Percentiles rank a stretch among this genome's conserved stretches.
These are phyloP conservation scores for Gortyna flavago DNA, from an alignment of 2,888 invertebrate species.

Conservation along the genomic window DNA sequence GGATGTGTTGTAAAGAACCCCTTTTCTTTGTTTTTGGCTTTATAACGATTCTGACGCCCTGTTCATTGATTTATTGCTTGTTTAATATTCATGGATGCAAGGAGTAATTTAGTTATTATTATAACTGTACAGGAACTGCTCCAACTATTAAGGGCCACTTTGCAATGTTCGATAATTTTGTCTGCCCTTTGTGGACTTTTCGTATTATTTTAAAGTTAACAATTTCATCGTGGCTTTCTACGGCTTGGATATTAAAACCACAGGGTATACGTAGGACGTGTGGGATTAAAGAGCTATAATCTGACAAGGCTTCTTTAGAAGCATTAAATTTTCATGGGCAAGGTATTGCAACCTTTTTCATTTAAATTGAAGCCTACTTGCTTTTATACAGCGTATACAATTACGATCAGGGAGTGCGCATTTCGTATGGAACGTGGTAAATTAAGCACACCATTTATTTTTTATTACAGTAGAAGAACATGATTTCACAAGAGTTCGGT, in stretches of 20 bases:
- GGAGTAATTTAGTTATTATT: slow-evolving; percentile 55
- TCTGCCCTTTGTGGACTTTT: slow-evolving; percentile 1
- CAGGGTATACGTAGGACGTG: slow-evolving; percentile 62
- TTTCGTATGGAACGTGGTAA: slow-evolving; percentile 47
- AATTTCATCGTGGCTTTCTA: slow-evolving; percentile 56
- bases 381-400: slow-evolving; percentile 72
- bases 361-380: slow-evolving; percentile 78
- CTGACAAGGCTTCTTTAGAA: slow-evolving; percentile 81
- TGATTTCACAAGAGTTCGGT: slow-evolving; percentile 43
- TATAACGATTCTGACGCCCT: slow-evolving; percentile 42
- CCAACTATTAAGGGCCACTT: slow-evolving; percentile 23
- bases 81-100: slow-evolving; percentile 55
- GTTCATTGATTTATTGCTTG: slow-evolving; percentile 54
- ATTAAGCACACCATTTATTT: slow-evolving; percentile 45
- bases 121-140: slow-evolving; percentile 28
- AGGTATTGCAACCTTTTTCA: slow-evolving; percentile 73
- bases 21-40: slow-evolving; percentile 55
- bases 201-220: slow-evolving; percentile 32
- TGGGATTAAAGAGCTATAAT: slow-evolving; percentile 78
- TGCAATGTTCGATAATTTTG: slow-evolving; percentile 19
- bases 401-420: slow-evolving; percentile 61
- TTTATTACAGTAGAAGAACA: slow-evolving; percentile 50
- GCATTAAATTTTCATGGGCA: slow-evolving; percentile 79
- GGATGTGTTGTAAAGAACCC: slow-evolving; percentile 58
- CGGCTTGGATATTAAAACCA: slow-evolving; percentile 70